phyloP scores from a whole-genome alignment of 2,888 invertebrate genomes.

The Lasius platythorax region DNA sequence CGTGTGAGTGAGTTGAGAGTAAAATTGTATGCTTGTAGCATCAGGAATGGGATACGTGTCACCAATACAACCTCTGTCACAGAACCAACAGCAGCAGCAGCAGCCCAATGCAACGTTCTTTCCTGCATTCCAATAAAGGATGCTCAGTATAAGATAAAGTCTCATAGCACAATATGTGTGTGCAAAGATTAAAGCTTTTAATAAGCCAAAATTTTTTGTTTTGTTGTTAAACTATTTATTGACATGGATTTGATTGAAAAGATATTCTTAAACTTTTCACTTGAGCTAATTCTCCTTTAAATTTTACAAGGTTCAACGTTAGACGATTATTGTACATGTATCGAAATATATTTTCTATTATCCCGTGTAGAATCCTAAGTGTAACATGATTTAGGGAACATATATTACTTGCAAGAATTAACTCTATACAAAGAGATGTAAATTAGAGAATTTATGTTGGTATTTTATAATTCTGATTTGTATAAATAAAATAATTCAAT shows the following conservation, averaged over 20 bases:
- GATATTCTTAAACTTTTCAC: constrained; percentile 67
- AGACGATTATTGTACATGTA: constrained; percentile 16
- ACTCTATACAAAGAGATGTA: constrained; percentile 18
- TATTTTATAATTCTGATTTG: constrained; percentile 19
- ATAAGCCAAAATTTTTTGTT: constrained; percentile 13
- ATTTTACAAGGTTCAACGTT: constrained; percentile 63
- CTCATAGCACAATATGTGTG: constrained; percentile 7
- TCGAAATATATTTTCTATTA: constrained; percentile 19
- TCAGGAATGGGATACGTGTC: constrained; percentile 78
- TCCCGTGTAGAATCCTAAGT: neutral
- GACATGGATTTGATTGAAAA: constrained; percentile 29
- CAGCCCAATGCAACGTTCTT: constrained; percentile 82
- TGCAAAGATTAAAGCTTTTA: constrained; percentile 20
- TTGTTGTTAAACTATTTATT: constrained; percentile 56
- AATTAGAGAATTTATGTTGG: constrained; percentile 29
- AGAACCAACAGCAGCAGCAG: constrained; percentile 78
- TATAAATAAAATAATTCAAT: constrained; percentile 10
- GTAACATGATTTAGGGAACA: neutral
- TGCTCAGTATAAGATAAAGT: constrained; percentile 19
- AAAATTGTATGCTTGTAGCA: constrained; percentile 58
- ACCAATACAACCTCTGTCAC: constrained; percentile 78
- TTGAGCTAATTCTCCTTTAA: constrained; percentile 29
- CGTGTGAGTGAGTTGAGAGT: neutral
- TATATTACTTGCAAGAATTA: constrained; percentile 56
- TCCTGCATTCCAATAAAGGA: constrained; percentile 83